Base-by-base conservation (phyloP, 2,113 vertebrate genomes). In the Labeo catla region DNA sequence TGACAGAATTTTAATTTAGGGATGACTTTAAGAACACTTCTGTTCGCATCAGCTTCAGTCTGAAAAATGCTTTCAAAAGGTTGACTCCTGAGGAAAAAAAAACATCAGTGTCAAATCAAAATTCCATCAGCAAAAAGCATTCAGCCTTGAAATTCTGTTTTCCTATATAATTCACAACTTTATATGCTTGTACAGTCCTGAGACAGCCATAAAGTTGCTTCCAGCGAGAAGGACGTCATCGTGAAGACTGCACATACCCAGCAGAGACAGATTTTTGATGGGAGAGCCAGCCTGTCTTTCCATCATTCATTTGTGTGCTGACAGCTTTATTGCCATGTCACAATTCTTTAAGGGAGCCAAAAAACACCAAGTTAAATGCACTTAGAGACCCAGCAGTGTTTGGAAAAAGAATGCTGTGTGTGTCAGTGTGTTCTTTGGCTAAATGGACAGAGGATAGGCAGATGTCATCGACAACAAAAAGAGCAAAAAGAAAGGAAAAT, bases 321-420 rank as follows among this genome's bases (percentile, higher is more conserved):
- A 94, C 93, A 94, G 80, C 86, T 93, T 94, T 91, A 93, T 93
- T 92, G 92, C 90, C 19, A 13, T 87, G 87, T 88, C 91, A 91
- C 91, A 91, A 90, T 94, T 90, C 87, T 92, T 91, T 78, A 87
- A 90, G 36, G 28, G 47, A 39, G 11, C 47, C 36, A 80, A 54
- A 84, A 52, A 85, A 19, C 21, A 39, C 2, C 74, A 45, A 74
- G 91, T 34, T 2, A 83, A 90, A 88, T 91, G 91, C 91, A 91
- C 88, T 50, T 12, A 86, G 54, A 52, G 21, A 61, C 19, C 19
- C n/a, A 65, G 78, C 59, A 49, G 39, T 81, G 59, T 65, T 65
- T 1, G n/a, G 8, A 19, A 13, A 8, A 45, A 81, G n/a, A 36
- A 6, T 76, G n/a, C 15, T 76, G 23, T 36, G 54, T 65, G 50